A percentile compares a stretch with the other conserved stretches of the same genome.
Evolutionary conservation across 2,113 vertebrate species (phyloP).

Genomic region (Atrichornis clamosus): DNA sequence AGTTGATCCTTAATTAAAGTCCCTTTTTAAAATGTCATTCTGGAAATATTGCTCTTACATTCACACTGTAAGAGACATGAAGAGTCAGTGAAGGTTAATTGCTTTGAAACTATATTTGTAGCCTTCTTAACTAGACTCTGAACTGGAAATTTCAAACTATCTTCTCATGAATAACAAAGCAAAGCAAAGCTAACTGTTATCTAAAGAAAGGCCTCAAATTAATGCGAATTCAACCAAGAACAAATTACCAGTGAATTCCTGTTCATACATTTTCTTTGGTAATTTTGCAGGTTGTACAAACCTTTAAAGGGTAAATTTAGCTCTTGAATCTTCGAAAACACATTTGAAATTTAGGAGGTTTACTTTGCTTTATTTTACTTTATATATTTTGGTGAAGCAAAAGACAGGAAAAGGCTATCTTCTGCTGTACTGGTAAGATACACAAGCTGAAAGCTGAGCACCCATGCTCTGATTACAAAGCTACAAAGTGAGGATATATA

Average conservation of each 20-base stretch:
- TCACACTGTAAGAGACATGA: not conserved
- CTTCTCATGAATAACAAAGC: not conserved
- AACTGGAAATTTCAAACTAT: slow-evolving; percentile 30
- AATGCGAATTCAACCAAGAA: slow-evolving; percentile 37
- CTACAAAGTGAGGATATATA: not conserved
- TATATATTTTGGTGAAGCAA: not conserved
- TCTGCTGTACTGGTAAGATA: not conserved
- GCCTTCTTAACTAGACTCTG: slow-evolving; percentile 48
- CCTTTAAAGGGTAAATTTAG: not conserved
- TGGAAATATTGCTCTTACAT: slow-evolving; percentile 3
- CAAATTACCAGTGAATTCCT: slow-evolving; percentile 14
- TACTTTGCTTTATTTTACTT: not conserved
- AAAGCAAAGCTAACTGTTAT: slow-evolving; percentile 15
- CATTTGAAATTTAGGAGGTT: not conserved
- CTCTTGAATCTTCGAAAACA: not conserved
- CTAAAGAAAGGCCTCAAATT: slow-evolving; percentile 35
- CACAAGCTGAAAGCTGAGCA: not conserved
- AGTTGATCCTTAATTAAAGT: not conserved
- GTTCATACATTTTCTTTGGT: not conserved
- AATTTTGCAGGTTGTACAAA: not conserved
- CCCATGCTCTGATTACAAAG: not conserved
- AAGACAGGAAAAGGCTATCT: not conserved
- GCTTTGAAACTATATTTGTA: slow-evolving; percentile 43
- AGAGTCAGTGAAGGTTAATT: slow-evolving; percentile 36
- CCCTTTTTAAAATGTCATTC: not conserved